These are phyloP conservation scores for Halictus ligatus DNA, from an alignment of 2,888 invertebrate species.

Conservation along the genomic window DNA sequence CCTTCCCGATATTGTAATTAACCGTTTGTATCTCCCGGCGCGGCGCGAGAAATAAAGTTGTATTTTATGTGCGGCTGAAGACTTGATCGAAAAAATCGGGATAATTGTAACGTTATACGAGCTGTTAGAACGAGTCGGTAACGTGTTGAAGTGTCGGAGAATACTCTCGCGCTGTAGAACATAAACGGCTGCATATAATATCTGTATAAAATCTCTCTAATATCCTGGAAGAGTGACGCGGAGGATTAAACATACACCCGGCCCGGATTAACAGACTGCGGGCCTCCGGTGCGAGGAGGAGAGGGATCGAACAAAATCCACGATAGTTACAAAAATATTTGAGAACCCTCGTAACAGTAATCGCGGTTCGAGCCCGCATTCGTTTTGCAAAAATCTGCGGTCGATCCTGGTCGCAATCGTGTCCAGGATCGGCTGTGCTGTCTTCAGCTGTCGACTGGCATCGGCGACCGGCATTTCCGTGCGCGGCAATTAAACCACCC, in stretches of 20 bases:
- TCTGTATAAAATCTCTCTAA: not conserved
- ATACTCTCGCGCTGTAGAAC: not conserved
- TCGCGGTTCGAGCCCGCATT: constrained; percentile 2
- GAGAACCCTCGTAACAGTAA: not conserved
- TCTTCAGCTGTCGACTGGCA: not conserved
- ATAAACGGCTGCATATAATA: not conserved
- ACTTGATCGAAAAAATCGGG: not conserved
- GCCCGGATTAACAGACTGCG: not conserved
- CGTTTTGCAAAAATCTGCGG: not conserved
- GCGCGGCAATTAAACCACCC: constrained; percentile 8
- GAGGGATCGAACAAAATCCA: not conserved
- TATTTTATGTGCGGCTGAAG: not conserved
- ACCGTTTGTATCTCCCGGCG: not conserved
- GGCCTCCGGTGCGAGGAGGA: not conserved
- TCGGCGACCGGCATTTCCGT: not conserved
- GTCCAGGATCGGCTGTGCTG: not conserved
- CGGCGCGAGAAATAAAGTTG: not conserved
- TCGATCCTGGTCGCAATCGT: not conserved
- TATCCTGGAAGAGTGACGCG: not conserved
- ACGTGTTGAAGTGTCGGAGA: not conserved
- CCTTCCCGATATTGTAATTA: not conserved
- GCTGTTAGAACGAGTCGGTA: not conserved
- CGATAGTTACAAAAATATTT: not conserved
- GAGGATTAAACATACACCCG: not conserved
- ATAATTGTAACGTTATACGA: not conserved